A percentile compares a stretch with the other conserved stretches of the same genome.
Evolutionary conservation across 1,140 invertebrate species (phyloP).

Genomic region (Battus philenor): DNA sequence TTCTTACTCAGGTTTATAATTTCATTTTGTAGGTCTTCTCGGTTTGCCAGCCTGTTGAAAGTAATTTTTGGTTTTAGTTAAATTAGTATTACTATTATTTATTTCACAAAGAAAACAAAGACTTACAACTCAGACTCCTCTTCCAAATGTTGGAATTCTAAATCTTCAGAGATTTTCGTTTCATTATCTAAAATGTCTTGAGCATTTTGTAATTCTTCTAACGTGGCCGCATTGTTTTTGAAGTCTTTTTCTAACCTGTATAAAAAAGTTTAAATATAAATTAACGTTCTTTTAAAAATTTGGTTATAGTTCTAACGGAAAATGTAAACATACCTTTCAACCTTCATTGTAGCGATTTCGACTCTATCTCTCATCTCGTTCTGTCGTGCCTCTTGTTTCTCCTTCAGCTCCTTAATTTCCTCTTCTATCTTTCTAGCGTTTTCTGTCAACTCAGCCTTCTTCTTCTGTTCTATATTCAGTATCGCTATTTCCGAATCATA

Average conservation of each 20-base stretch:
- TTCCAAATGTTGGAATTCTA: slow-evolving; percentile 95
- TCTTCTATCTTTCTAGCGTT: slow-evolving; percentile 75
- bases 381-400: slow-evolving; percentile 76
- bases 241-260: slow-evolving; percentile 76
- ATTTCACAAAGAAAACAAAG: too few species aligned
- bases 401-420: slow-evolving; percentile 70
- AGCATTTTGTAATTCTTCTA: slow-evolving; percentile 79
- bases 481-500: slow-evolving; percentile 85
- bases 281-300: neutral
- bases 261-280: slow-evolving; percentile 2
- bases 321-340: slow-evolving; percentile 48
- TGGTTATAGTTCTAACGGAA: too few species aligned
- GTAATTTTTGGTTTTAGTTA: too few species aligned
- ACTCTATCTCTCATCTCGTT: slow-evolving; percentile 79
- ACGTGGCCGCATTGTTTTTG: slow-evolving; percentile 72
- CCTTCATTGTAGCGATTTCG: slow-evolving; percentile 69
- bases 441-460: slow-evolving; percentile 80
- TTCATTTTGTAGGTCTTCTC: slow-evolving; percentile 89
- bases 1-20: slow-evolving; percentile 81
- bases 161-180: slow-evolving; percentile 90
- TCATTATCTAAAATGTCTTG: slow-evolving; percentile 84
- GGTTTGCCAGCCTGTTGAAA: slow-evolving; percentile 79
- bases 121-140: slow-evolving; percentile 86
- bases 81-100: too few species aligned
- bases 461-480: slow-evolving; percentile 83